A percentile compares a stretch with the other conserved stretches of the same genome.
Conservation (phyloP, 2,797 vertebrate species). For the Acanthopagrus latus region DNA sequence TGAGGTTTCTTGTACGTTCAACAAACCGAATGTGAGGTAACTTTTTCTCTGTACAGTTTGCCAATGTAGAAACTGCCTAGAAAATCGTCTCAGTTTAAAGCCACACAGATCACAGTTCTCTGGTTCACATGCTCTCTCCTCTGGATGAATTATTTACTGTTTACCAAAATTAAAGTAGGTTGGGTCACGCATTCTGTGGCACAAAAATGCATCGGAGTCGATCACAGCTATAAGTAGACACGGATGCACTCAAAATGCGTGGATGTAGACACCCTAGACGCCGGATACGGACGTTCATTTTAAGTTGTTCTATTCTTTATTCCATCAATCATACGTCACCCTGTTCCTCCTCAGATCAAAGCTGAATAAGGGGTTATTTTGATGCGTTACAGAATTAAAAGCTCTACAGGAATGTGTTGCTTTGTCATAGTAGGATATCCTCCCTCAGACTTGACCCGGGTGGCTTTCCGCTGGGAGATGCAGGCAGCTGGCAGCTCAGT, state of each 20-base stretch:
- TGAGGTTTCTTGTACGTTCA: neutral
- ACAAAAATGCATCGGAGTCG: slow-evolving; percentile 29
- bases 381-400: slow-evolving; percentile 17
- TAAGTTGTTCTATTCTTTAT: neutral
- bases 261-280: neutral
- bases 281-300: neutral
- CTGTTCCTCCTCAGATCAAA: neutral
- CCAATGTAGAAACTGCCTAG: slow-evolving; percentile 16
- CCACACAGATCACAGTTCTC: slow-evolving; percentile 53
- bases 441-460: slow-evolving; percentile 68
- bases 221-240: neutral
- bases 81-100: slow-evolving; percentile 35
- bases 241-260: neutral
- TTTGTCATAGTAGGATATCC: slow-evolving; percentile 62
- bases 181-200: slow-evolving; percentile 19
- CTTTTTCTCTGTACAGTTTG: neutral
- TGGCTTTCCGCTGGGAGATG: slow-evolving; percentile 51
- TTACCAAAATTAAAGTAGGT: slow-evolving; percentile 64
- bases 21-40: neutral
- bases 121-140: slow-evolving; percentile 59
- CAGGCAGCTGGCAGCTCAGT: slow-evolving; percentile 84
- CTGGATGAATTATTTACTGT: slow-evolving; percentile 75
- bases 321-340: neutral
- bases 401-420: slow-evolving; percentile 55
- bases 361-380: slow-evolving; percentile 1